Conservation (phyloP, 2,888 invertebrate species). For the Strigamia crassipes region DNA sequence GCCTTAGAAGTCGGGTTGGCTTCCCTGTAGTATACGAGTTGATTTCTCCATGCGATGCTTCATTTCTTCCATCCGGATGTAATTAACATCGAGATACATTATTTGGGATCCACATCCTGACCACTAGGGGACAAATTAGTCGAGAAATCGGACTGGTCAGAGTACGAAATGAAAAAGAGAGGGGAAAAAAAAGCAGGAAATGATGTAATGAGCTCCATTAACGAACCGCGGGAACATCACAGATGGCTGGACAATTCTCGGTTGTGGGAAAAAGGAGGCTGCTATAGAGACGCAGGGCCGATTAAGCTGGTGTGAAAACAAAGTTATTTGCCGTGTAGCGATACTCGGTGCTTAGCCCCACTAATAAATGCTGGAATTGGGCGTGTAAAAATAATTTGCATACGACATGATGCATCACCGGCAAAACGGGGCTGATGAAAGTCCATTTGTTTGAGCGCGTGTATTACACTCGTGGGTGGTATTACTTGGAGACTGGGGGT, state of each 20-base stretch:
- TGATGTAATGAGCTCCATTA: slow-evolving; percentile 35
- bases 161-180: not conserved
- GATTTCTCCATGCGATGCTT: slow-evolving; percentile 17
- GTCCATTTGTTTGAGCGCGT: not conserved
- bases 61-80: slow-evolving; percentile 17
- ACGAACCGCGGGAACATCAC: slow-evolving; percentile 33
- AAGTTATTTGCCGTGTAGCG: slow-evolving; percentile 17
- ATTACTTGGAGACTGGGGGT: not conserved
- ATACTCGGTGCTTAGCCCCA: slow-evolving; percentile 4
- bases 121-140: slow-evolving; percentile 27
- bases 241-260: slow-evolving; percentile 31
- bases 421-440: not conserved
- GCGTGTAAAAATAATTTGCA: slow-evolving; percentile 17
- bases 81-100: slow-evolving; percentile 31
- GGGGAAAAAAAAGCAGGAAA: not conserved
- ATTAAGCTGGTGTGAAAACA: slow-evolving; percentile 23
- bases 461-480: slow-evolving; percentile 2
- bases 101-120: slow-evolving; percentile 13
- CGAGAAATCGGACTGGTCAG: slow-evolving; percentile 7
- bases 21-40: slow-evolving; percentile 2
- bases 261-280: slow-evolving; percentile 9
- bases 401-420: not conserved
- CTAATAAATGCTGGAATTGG: not conserved
- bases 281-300: slow-evolving; percentile 1
- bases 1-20: not conserved